Conservation (phyloP, 2,888 invertebrate species). For the Leptinotarsa tumamoca region DNA sequence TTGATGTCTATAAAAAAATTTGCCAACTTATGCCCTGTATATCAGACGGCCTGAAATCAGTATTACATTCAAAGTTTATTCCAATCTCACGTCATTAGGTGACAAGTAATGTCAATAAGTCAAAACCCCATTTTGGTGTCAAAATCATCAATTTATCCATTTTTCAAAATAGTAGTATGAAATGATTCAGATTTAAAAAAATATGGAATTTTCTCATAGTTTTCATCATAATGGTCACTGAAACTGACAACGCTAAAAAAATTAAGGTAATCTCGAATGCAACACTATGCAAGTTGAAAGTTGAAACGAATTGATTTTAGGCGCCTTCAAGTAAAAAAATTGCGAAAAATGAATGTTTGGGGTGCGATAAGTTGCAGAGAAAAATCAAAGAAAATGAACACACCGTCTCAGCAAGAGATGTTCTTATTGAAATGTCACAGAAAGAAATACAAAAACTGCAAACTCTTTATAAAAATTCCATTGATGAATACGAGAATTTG, state of each 20-base stretch:
- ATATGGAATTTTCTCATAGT: not conserved
- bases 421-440: slow-evolving; percentile 43
- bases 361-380: slow-evolving; percentile 39
- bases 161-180: slow-evolving; percentile 7
- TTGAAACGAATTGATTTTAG: not conserved
- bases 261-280: not conserved
- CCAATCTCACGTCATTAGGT: not conserved
- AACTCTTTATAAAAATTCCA: slow-evolving; percentile 34
- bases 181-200: slow-evolving; percentile 4
- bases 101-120: not conserved
- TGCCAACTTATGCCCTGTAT: too few relatives aligned
- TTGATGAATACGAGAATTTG: slow-evolving; percentile 43
- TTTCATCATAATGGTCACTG: slow-evolving; percentile 15
- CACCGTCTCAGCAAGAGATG: slow-evolving; percentile 37
- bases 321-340: slow-evolving; percentile 6
- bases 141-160: slow-evolving; percentile 15
- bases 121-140: slow-evolving; percentile 2
- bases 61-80: not conserved
- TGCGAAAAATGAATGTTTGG: slow-evolving; percentile 29
- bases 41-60: too few relatives aligned
- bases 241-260: slow-evolving; percentile 1
- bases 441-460: slow-evolving; percentile 43
- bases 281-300: not conserved
- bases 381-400: slow-evolving; percentile 39
- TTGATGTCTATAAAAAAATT: too few relatives aligned